Base-by-base conservation (phyloP, 2,113 vertebrate genomes). In the Bostrychus sinensis region DNA sequence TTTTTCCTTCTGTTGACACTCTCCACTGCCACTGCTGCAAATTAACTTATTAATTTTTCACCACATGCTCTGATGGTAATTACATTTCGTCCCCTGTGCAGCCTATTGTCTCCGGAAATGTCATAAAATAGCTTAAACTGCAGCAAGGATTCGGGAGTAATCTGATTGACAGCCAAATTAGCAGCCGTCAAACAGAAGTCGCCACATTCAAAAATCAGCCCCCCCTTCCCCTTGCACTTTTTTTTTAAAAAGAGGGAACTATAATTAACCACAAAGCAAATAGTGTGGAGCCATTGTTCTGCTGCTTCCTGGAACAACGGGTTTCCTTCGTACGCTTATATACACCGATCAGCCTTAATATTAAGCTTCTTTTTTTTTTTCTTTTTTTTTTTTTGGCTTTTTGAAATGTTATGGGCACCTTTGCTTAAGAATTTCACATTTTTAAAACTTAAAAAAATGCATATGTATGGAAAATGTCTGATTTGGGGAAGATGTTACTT, bases 161-260 rank as follows among this genome's bases (percentile, higher is more conserved):
- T 79, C 73, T 91, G 89, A 91, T 76, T 88, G 87, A 91, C 89
- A 89, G 83, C 19, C 23, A 87, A 89, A 91, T 88, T 87, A 86
- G 80, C 75, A 81, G 73, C 86, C 82, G 74, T 88, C 85, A 82
- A 84, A 67, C 66, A 62, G 80, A 82, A 83, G 64, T 80, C 79
- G 72, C 72, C 75, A 78, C 70, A 87, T 83, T 84, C 82, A 80
- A 83, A 86, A 70, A 77, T 71, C 70, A 72, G 60, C 66, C 75
- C 51, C 62, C 68, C 53, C n/a, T n/a, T 55, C 81, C 80, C 77
- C 69, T 17, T 37, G 25, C 19, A 19, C 17, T 36, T 45, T 20
- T 38, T 32, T 32, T 32, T 32, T 7, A 8, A 68, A 63, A 23
- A 25, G 45, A 25, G 45, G 11, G 76, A 81, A 77, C 73, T 74